Evolutionary conservation across 2,888 invertebrate species (phyloP).

Genomic region (Rotaria macrura): DNA sequence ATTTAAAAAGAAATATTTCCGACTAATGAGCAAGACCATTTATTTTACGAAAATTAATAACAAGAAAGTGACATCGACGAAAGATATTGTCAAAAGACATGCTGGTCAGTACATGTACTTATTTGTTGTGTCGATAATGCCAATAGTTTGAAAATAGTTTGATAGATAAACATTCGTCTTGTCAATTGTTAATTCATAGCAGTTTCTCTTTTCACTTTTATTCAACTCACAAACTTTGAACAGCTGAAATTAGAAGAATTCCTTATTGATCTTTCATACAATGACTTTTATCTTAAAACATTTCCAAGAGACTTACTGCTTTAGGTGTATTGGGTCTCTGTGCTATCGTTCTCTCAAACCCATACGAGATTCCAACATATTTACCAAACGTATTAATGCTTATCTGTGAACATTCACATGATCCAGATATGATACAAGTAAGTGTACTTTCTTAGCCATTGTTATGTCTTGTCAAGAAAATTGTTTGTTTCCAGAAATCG

Average conservation of each 20-base stretch:
- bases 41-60: neutral
- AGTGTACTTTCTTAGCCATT: too few relatives aligned
- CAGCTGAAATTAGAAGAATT: too few relatives aligned
- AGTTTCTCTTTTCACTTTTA: too few relatives aligned
- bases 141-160: too few relatives aligned
- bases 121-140: too few relatives aligned
- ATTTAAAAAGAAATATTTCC: neutral
- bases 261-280: too few relatives aligned
- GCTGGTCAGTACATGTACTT: neutral
- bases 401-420: conserved; percentile 68
- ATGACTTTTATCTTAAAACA: neutral
- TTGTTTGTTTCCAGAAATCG: conserved; percentile 57
- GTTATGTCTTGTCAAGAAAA: too few relatives aligned
- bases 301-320: neutral
- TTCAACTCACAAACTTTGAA: too few relatives aligned
- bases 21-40: neutral
- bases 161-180: too few relatives aligned
- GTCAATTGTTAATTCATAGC: too few relatives aligned
- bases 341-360: conserved; percentile 73
- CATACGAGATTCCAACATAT: conserved; percentile 70
- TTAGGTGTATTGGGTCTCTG: conserved; percentile 72
- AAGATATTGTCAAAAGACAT: neutral
- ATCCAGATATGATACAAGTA: conserved; percentile 77
- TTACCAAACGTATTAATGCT: conserved; percentile 68
- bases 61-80: neutral